Conservation (phyloP, 2,888 invertebrate species). For the Drosophila villosipedis region DNA sequence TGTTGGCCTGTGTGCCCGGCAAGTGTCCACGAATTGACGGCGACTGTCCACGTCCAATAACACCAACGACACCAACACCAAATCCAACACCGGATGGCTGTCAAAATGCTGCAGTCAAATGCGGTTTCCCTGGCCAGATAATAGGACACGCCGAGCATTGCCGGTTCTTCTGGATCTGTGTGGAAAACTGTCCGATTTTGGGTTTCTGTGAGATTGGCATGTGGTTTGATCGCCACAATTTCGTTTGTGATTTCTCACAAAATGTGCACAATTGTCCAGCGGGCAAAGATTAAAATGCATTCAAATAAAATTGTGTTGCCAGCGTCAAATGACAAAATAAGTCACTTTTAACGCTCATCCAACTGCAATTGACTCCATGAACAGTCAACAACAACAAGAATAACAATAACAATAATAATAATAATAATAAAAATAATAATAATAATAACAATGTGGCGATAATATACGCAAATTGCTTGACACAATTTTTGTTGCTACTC, state of each 20-base stretch:
- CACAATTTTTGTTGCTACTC: constrained; percentile 63
- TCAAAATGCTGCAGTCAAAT: constrained; percentile 31
- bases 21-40: constrained; percentile 56
- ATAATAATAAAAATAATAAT: constrained; percentile 1
- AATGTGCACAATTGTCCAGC: constrained; percentile 63
- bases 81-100: constrained; percentile 20
- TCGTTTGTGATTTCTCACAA: constrained; percentile 46
- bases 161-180: constrained; percentile 60
- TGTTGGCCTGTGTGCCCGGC: constrained; percentile 49
- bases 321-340: constrained; percentile 28
- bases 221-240: constrained; percentile 60
- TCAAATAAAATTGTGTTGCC: constrained; percentile 7
- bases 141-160: constrained; percentile 60
- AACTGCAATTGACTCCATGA: constrained; percentile 68
- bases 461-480: constrained; percentile 82
- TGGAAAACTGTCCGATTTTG: constrained; percentile 47
- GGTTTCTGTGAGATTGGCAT: constrained; percentile 63
- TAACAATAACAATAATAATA: constrained; percentile 19
- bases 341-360: constrained; percentile 55
- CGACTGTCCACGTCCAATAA: neutral
- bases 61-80: neutral
- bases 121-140: constrained; percentile 54
- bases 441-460: constrained; percentile 49
- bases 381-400: constrained; percentile 29
- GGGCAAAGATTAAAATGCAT: constrained; percentile 45